These are phyloP conservation scores for Rhinophrynus dorsalis DNA, from an alignment of 2,797 vertebrate species.

Conservation along the genomic window DNA sequence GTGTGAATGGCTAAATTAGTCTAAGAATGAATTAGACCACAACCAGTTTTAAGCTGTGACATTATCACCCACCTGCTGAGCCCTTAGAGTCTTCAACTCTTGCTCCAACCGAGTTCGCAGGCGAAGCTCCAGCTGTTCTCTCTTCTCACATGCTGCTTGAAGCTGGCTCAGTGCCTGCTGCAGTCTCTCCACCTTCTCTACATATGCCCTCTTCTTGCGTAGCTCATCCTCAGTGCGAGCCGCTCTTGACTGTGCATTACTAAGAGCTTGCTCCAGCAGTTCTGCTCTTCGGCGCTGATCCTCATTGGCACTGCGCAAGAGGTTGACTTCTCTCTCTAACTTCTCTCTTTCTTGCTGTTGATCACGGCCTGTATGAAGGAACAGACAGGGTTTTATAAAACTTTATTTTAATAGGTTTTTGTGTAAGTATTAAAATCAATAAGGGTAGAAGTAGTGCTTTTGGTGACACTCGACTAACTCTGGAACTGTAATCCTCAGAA, in stretches of 20 bases:
- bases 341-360: conserved; percentile 86
- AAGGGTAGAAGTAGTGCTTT: too few relatives aligned
- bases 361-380: conserved; percentile 76
- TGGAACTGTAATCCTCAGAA: too few relatives aligned
- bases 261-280: conserved; percentile 84
- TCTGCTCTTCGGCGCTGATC: conserved; percentile 86
- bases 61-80: conserved; percentile 76
- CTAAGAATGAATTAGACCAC: neutral
- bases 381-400: neutral
- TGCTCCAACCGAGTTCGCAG: conserved; percentile 91
- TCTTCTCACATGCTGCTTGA: conserved; percentile 93
- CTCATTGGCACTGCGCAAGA: conserved; percentile 79
- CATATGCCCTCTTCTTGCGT: conserved; percentile 87
- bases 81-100: conserved; percentile 88
- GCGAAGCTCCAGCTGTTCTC: conserved; percentile 86
- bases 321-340: conserved; percentile 80
- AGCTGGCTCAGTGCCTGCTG: conserved; percentile 91
- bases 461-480: too few relatives aligned
- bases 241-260: conserved; percentile 78
- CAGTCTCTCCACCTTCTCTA: conserved; percentile 92
- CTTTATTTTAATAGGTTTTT: too few relatives aligned
- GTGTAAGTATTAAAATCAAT: too few relatives aligned
- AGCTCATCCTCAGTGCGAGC: conserved; percentile 88
- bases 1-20: neutral
- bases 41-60: neutral